Percentiles rank a stretch among this genome's conserved stretches.
phyloP scores from a whole-genome alignment of 2,888 invertebrate species.

The Andrena flavipes region DNA sequence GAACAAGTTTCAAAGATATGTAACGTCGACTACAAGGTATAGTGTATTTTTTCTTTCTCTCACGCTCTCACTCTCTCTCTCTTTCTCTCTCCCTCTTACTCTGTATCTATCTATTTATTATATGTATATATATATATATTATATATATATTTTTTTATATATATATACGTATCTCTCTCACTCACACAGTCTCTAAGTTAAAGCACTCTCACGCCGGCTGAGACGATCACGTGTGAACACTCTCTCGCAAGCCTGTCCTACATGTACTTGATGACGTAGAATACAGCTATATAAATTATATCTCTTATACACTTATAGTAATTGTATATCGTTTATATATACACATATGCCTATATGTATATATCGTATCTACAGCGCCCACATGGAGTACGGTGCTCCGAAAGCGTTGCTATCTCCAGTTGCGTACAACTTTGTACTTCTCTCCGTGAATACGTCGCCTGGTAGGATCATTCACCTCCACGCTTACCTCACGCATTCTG shows the following conservation, averaged over 20 bases:
- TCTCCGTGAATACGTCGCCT: neutral
- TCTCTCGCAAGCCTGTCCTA: conserved; percentile 70
- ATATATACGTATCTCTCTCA: conserved; percentile 45
- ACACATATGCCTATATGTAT: conserved; percentile 62
- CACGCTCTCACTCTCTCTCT: conserved; percentile 42
- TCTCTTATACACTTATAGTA: conserved; percentile 71
- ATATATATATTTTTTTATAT: conserved; percentile 17
- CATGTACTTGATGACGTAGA: conserved; percentile 69
- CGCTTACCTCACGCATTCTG: neutral
- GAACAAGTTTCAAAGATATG: conserved; percentile 72
- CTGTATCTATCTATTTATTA: conserved; percentile 42
- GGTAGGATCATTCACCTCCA: neutral
- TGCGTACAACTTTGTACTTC: conserved; percentile 6
- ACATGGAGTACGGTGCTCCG: neutral
- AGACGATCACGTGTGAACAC: conserved; percentile 69
- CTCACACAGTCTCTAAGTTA: conserved; percentile 65
- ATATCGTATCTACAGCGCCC: conserved; percentile 61
- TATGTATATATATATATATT: conserved; percentile 29
- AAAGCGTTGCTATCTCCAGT: neutral
- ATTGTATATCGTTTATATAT: conserved; percentile 67
- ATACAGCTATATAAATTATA: conserved; percentile 75
- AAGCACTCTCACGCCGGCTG: conserved; percentile 69
- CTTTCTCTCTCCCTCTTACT: conserved; percentile 40
- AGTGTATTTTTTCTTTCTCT: conserved; percentile 49
- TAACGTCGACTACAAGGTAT: conserved; percentile 71